Evolutionary conservation across 2,113 vertebrate species (phyloP), one percentile per base, ranked within the genome.

Genomic region (Corvus moneduloides): DNA sequence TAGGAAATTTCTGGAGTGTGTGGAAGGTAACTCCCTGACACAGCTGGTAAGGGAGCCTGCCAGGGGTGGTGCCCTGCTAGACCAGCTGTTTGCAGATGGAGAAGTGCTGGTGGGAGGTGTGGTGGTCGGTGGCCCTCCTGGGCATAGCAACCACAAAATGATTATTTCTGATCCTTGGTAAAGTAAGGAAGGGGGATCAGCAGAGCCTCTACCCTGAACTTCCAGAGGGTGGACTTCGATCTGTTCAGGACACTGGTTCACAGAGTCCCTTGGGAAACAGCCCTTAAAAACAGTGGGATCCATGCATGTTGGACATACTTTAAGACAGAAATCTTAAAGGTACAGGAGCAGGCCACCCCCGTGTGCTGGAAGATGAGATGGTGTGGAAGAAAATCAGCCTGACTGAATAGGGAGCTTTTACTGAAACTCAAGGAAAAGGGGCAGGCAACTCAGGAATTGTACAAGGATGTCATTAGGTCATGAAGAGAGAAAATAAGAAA

Each of bases 41-140:
- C 41, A 56, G 49, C 24, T 43, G 26, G 13, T 15, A 35, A 35
- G 64, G 30, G 16, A 71, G 30, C 28, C 24, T 71, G 41, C n/a
- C 7, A 35, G 26, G 48, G 30, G 24, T 32, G 16, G 11, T 8
- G 41, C 30, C 37, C 64, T 7, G 1, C 48, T 26, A 14, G n/a
- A 30, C 16, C n/a, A n/a, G n/a, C n/a, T 41, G 8, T n/a, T n/a
- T 48, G 49, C 84, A 55, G 19, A 23, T n/a, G 62, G 56, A 56
- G 75, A 41, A 87, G 30, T 49, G 26, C 66, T 35, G 41, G 6
- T 21, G 58, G 24, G 26, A 63, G 21, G 17, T 43, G 43, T 49
- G n/a, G 21, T 49, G 26, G 30, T 35, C 1, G 0, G 32, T 15
- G 67, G 21, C 32, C 0, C 1, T 23, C 35, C 41, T 23, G 58